Conservation (phyloP, 2,113 vertebrate species). For the Tragulus kanchil region DNA sequence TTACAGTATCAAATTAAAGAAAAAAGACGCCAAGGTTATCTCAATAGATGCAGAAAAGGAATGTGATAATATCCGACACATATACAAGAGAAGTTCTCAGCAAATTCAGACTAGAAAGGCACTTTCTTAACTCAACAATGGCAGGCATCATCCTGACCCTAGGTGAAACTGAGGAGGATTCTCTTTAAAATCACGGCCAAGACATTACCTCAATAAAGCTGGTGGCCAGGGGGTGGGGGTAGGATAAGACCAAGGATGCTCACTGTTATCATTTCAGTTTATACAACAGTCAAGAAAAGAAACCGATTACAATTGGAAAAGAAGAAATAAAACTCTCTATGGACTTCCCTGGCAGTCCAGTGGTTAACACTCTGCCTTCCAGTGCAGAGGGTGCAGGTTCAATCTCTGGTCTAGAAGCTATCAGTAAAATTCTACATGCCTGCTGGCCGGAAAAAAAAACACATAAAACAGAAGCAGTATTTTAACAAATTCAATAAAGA, state of each 20-base stretch:
- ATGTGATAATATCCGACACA: too few relatives aligned
- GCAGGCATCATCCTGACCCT: not conserved
- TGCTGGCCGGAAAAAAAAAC: too few relatives aligned
- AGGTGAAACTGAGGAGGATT: not conserved
- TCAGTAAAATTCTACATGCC: too few relatives aligned
- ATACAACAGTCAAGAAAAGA: not conserved
- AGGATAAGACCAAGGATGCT: not conserved
- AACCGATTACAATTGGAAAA: not conserved
- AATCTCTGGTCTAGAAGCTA: too few relatives aligned
- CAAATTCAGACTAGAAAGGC: not conserved
- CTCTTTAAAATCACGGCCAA: not conserved
- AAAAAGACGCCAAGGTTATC: not conserved
- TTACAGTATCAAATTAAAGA: not conserved
- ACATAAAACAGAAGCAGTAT: too few relatives aligned
- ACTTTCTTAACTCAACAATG: not conserved
- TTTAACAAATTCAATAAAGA: too few relatives aligned
- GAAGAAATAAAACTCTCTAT: too few relatives aligned
- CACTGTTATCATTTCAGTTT: not conserved
- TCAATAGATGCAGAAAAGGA: not conserved
- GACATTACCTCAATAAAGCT: not conserved
- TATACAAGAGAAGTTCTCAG: not conserved
- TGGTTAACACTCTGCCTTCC: too few relatives aligned
- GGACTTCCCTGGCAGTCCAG: too few relatives aligned
- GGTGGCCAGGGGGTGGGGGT: accelerated
- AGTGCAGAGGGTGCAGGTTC: too few relatives aligned